Conservation (phyloP, 2,113 vertebrate species). For the Cheirogaleus medius region DNA sequence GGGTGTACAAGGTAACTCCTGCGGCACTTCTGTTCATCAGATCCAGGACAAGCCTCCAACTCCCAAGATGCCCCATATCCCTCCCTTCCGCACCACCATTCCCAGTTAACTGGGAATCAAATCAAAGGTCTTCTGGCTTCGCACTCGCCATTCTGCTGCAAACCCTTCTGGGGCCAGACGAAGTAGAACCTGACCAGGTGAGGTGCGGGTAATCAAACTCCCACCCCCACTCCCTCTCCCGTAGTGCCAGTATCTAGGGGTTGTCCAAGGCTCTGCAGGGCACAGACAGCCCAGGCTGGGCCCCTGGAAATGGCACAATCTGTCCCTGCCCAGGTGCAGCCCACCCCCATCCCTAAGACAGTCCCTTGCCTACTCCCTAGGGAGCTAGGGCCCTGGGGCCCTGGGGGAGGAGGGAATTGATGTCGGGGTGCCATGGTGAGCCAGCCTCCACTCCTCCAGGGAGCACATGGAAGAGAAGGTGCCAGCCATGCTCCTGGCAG, state of each 20-base stretch:
- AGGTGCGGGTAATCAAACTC: not conserved
- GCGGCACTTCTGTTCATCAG: not conserved
- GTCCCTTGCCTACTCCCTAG: not conserved
- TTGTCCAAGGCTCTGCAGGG: not conserved
- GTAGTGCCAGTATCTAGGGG: not conserved
- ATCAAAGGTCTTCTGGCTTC: not conserved
- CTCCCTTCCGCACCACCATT: not conserved
- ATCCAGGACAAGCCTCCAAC: not conserved
- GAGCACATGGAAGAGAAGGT: not conserved
- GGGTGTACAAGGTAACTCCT: fast-evolving
- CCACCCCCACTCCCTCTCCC: not conserved
- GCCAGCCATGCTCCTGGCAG: not conserved
- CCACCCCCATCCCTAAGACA: not conserved
- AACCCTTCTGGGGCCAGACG: not conserved
- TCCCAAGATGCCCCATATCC: not conserved
- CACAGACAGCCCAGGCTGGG: not conserved
- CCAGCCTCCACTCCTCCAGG: not conserved
- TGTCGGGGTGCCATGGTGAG: not conserved
- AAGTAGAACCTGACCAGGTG: not conserved
- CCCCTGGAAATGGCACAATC: not conserved
- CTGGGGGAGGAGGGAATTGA: not conserved
- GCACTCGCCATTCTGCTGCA: not conserved
- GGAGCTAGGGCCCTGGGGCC: not conserved
- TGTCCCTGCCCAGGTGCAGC: not conserved
- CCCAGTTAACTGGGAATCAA: not conserved